Evolutionary conservation across 2,888 invertebrate genomes (phyloP), one percentile per base, ranked within the genome.

Genomic region (Pterostichus niger): DNA sequence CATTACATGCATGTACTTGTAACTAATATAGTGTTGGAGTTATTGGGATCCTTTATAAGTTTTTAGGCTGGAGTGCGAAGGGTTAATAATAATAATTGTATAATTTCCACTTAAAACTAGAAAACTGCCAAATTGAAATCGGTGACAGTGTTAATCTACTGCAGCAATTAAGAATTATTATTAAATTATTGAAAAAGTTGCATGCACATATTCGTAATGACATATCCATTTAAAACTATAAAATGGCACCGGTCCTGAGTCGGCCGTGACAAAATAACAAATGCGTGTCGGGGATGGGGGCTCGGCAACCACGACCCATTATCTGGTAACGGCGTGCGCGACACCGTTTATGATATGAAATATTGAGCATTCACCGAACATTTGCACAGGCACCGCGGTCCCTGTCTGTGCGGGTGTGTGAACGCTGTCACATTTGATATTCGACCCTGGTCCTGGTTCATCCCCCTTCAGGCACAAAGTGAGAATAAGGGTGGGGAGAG

Each of bases 281-380:
- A 83, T 79, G 80, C 73, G 73, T 84, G 82, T 56, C 52, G 7
- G 40, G 40, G 7, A 9, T 9, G 40, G 6, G 40, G 40, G 40
- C 49, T 10, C n/a, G 4, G 6, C 49, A 11, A n/a, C 49, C 49
- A 13, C 56, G 54, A 17, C 15, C 84, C 84, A 84, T 84, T 84
- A 84, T 84, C 84, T 84, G 79, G 79, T 84, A 84, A 84, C 81
- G 71, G 84, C 78, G 49, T 80, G 9, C 24, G 17, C 17, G 56
- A 56, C 56, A 56, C 68, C 84, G 83, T 85, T 84, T 85, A 84
- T 56, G 77, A 83, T 68, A 81, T 84, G 84, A 84, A 84, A 84
- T 84, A 84, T 83, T 81, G 80, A 71, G 76, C 56, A 54, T 77
- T 73, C 59, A 40, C 40, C 46, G 71, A 82, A 75, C 59, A 82